Conservation (phyloP, 1,140 invertebrate species). For the Hetaerina americana region DNA sequence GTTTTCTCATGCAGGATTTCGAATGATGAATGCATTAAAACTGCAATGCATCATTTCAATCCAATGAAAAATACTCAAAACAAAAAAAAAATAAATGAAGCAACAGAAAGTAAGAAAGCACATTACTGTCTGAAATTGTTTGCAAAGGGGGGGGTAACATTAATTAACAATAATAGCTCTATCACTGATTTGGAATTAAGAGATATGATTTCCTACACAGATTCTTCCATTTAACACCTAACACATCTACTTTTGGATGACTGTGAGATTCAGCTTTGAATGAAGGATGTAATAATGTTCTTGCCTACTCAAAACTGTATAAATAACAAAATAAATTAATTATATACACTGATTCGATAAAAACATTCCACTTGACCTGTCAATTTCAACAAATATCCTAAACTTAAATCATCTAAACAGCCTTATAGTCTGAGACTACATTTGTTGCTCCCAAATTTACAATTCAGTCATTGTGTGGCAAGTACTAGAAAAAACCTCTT, state of each 20-base stretch:
- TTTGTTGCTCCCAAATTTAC: background rate
- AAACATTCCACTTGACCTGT: background rate
- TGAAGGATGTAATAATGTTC: background rate
- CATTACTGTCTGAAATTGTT: background rate
- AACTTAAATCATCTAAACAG: background rate
- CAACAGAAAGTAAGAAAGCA: background rate
- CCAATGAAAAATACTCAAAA: background rate
- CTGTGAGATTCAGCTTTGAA: background rate
- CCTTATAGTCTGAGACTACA: background rate
- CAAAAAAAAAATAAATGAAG: background rate
- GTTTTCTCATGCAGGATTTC: background rate
- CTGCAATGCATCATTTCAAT: background rate
- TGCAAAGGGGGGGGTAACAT: background rate
- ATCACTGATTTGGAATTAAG: background rate
- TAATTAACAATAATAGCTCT: background rate
- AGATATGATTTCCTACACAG: background rate
- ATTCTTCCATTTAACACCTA: background rate
- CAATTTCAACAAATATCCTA: background rate
- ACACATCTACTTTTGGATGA: background rate
- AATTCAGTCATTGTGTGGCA: background rate
- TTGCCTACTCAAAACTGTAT: background rate
- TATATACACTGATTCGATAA: background rate
- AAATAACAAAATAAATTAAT: background rate
- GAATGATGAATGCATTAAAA: background rate
- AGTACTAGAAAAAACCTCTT: background rate